A percentile compares a stretch with the other conserved stretches of the same genome.
These are phyloP conservation scores for Diarsia dahlii DNA, from an alignment of 2,888 invertebrate genomes.

Conservation along the genomic window DNA sequence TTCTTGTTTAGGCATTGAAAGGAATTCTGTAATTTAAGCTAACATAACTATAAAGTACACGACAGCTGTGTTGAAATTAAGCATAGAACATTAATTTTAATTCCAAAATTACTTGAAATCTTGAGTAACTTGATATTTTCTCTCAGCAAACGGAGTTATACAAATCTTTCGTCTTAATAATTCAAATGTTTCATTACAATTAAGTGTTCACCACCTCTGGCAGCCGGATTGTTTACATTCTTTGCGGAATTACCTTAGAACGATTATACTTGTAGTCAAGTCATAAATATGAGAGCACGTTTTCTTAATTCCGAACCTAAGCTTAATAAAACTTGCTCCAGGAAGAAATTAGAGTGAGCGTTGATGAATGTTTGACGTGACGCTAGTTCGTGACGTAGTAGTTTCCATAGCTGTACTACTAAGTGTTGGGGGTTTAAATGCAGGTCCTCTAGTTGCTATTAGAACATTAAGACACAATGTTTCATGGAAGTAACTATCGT, in stretches of 20 bases:
- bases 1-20: neutral
- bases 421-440: slow-evolving; percentile 40
- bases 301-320: slow-evolving; percentile 53
- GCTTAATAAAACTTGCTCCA: slow-evolving; percentile 62
- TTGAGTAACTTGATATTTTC: slow-evolving; percentile 48
- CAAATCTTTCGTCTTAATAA: slow-evolving; percentile 11
- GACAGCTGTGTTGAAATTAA: slow-evolving; percentile 16
- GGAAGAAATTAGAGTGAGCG: slow-evolving; percentile 73
- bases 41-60: slow-evolving; percentile 4
- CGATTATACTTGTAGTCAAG: slow-evolving; percentile 46
- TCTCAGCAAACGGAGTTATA: slow-evolving; percentile 9
- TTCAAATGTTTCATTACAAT: slow-evolving; percentile 26
- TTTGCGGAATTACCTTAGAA: slow-evolving; percentile 37
- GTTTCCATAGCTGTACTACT: slow-evolving; percentile 65
- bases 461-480: neutral
- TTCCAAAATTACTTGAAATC: slow-evolving; percentile 21
- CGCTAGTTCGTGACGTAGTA: slow-evolving; percentile 74
- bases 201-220: slow-evolving; percentile 34
- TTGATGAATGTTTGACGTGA: slow-evolving; percentile 81
- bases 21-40: slow-evolving; percentile 16
- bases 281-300: slow-evolving; percentile 55
- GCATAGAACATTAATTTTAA: slow-evolving; percentile 16
- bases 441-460: slow-evolving; percentile 6
- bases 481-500: neutral
- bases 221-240: slow-evolving; percentile 51